phyloP scores from a whole-genome alignment of 2,797 vertebrate genomes.

The Oreochromis mossambicus region DNA sequence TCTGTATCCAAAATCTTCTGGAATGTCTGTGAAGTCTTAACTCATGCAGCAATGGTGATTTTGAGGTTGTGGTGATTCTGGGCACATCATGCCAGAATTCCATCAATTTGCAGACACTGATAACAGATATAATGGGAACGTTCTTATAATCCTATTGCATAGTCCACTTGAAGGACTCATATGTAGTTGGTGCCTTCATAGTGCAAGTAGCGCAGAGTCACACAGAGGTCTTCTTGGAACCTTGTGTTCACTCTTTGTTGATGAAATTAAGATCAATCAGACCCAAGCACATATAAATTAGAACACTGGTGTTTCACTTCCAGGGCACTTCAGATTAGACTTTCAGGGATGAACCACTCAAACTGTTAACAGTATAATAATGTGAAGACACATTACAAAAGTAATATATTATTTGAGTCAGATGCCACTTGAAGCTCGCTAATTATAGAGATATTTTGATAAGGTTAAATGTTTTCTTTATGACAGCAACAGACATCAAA shows the following conservation, averaged over 20 bases:
- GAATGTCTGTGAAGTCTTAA: neutral
- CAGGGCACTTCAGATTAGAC: neutral
- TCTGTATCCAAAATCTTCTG: neutral
- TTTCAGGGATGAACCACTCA: neutral
- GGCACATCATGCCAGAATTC: neutral
- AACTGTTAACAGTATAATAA: neutral
- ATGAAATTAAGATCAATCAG: neutral
- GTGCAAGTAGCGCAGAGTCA: neutral
- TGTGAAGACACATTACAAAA: neutral
- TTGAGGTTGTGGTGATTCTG: neutral
- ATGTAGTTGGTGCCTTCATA: neutral
- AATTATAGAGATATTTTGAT: neutral
- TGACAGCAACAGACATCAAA: conserved; percentile 5
- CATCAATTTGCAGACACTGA: neutral
- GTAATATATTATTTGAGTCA: neutral
- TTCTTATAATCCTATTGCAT: neutral
- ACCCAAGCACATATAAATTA: neutral
- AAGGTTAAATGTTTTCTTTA: neutral
- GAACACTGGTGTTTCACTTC: neutral
- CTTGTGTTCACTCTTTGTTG: neutral
- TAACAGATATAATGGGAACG: neutral
- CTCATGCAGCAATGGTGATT: neutral
- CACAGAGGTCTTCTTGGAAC: neutral
- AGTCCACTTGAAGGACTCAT: neutral
- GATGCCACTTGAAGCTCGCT: neutral